These are phyloP conservation scores for Dendrolimus houi DNA, from an alignment of 2,888 invertebrate genomes.

Conservation along the genomic window DNA sequence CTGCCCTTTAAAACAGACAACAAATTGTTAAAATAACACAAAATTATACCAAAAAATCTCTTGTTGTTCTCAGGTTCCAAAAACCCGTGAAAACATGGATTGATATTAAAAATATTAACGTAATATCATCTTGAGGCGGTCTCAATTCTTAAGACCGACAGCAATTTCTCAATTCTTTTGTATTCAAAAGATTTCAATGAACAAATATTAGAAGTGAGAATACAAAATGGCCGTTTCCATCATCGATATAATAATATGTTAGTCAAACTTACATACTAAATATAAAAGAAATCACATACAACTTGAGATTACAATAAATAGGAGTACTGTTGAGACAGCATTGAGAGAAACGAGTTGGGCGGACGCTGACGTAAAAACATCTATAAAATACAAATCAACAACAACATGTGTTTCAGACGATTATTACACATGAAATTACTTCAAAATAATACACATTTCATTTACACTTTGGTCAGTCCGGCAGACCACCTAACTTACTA, in stretches of 20 bases:
- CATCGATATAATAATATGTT: slow-evolving; percentile 37
- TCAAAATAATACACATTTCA: slow-evolving; percentile 14
- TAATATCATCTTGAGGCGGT: too few relatives aligned
- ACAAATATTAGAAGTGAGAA: neutral
- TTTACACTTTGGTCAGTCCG: neutral
- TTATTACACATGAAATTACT: slow-evolving; percentile 12
- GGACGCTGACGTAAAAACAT: slow-evolving; percentile 45
- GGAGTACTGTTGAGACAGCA: slow-evolving; percentile 63
- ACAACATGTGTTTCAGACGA: slow-evolving; percentile 1
- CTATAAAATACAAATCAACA: slow-evolving; percentile 34
- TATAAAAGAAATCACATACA: slow-evolving; percentile 67
- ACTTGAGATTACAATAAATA: slow-evolving; percentile 69
- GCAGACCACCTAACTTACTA: slow-evolving; percentile 8
- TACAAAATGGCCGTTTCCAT: slow-evolving; percentile 3
- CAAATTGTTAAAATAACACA: neutral
- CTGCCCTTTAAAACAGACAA: neutral
- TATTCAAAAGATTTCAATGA: too few relatives aligned
- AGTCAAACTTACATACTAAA: slow-evolving; percentile 57
- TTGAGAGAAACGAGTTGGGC: slow-evolving; percentile 60
- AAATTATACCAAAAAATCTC: neutral
- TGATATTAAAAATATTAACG: too few relatives aligned
- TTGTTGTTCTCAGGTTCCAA: neutral
- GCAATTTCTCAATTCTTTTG: too few relatives aligned
- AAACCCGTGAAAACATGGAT: neutral
- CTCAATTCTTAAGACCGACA: too few relatives aligned